Conservation (phyloP, 1,140 invertebrate genomes). For the Drosophila pallidifrons region DNA sequence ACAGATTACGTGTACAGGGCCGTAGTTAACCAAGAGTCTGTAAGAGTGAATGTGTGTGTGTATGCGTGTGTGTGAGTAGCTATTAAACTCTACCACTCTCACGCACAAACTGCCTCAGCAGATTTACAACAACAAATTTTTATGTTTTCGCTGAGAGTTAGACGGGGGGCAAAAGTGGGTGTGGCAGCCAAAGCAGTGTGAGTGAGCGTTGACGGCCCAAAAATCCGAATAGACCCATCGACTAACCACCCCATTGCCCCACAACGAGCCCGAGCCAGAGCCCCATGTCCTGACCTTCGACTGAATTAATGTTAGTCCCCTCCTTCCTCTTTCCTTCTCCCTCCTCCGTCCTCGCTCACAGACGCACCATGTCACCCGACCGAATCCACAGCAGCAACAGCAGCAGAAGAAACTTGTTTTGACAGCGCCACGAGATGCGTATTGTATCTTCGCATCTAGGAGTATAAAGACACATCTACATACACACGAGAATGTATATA, state of each 20-base stretch:
- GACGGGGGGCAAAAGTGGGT: not conserved
- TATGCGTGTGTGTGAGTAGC: constrained; percentile 32
- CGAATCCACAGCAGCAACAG: not conserved
- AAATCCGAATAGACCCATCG: constrained; percentile 6
- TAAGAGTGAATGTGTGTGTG: constrained; percentile 4
- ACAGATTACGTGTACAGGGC: constrained; percentile 76
- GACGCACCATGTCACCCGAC: not conserved
- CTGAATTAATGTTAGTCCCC: constrained; percentile 46
- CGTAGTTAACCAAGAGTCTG: constrained; percentile 43
- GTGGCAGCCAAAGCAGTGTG: not conserved
- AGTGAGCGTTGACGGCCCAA: constrained; percentile 15
- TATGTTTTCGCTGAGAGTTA: constrained; percentile 61
- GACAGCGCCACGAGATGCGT: constrained; percentile 31
- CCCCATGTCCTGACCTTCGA: constrained; percentile 36
- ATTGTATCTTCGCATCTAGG: constrained; percentile 33
- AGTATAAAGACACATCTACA: constrained; percentile 29
- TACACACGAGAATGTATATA: constrained; percentile 21
- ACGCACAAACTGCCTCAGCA: constrained; percentile 62
- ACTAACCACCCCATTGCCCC: not conserved
- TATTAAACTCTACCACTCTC: constrained; percentile 69
- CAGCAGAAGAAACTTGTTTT: constrained; percentile 26
- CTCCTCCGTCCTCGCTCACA: not conserved
- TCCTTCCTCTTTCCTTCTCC: constrained; percentile 1
- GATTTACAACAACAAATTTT: constrained; percentile 81
- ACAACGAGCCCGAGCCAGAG: constrained; percentile 21